Conservation (phyloP, 1,140 invertebrate genomes). For the Zeugodacus cucurbitae region DNA sequence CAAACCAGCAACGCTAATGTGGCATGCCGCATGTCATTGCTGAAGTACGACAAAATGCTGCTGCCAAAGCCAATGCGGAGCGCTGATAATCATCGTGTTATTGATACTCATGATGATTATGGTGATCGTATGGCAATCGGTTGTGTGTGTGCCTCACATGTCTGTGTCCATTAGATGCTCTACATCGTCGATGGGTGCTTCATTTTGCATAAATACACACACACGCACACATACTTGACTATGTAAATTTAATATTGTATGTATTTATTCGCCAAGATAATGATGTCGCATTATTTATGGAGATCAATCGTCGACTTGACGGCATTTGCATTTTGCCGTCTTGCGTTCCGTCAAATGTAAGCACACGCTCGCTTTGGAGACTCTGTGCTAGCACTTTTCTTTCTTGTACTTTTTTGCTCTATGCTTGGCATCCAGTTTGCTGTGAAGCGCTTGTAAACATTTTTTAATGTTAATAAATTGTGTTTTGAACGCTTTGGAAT, state of each 20-base stretch:
- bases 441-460: constrained; percentile 16
- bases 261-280: constrained; percentile 31
- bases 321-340: constrained; percentile 35
- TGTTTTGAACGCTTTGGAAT: constrained; percentile 24
- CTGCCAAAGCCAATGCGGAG: background rate
- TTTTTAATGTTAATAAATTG: constrained; percentile 38
- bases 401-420: background rate
- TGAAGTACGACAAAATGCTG: constrained; percentile 24
- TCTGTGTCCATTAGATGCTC: background rate
- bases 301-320: constrained; percentile 42
- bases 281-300: constrained; percentile 45
- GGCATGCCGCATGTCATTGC: constrained; percentile 14
- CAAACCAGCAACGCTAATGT: background rate
- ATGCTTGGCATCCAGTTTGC: background rate
- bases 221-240: background rate
- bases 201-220: background rate
- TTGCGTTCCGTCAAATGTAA: background rate
- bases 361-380: background rate
- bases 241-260: constrained; percentile 32
- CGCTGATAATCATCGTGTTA: constrained; percentile 26
- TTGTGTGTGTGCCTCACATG: background rate
- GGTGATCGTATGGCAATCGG: background rate
- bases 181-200: background rate
- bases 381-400: background rate
- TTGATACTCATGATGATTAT: constrained; percentile 13